Percentiles rank a stretch among this genome's conserved stretches.
Conservation (phyloP, 2,113 vertebrate genomes). For the Hiodon alosoides region DNA sequence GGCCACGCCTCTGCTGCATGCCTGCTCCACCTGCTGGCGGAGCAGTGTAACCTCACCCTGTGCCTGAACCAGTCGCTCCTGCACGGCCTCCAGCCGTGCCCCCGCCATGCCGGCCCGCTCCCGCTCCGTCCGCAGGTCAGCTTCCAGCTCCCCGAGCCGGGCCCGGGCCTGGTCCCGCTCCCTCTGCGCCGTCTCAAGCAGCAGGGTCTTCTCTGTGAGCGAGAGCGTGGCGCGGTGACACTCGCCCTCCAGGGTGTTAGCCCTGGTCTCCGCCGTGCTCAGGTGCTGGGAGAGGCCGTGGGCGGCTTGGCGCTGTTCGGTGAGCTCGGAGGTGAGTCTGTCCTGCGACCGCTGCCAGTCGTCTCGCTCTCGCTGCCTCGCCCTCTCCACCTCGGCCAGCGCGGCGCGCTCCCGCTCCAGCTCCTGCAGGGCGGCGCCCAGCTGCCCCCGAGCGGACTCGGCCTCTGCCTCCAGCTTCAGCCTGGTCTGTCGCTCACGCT, state of each 20-base stretch:
- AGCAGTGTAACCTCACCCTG: slow-evolving; percentile 81
- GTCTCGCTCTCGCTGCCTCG: slow-evolving; percentile 73
- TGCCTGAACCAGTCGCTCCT: slow-evolving; percentile 77
- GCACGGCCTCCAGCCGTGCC: slow-evolving; percentile 75
- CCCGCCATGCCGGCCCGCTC: slow-evolving; percentile 61
- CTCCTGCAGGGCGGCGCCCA: slow-evolving; percentile 66
- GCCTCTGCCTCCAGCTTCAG: slow-evolving; percentile 71
- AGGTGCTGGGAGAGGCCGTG: slow-evolving; percentile 76
- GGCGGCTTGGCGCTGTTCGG: slow-evolving; percentile 57
- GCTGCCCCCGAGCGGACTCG: slow-evolving; percentile 62
- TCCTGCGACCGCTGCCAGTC: slow-evolving; percentile 73
- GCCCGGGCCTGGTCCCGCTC: slow-evolving; percentile 64
- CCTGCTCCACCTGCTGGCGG: slow-evolving; percentile 80
- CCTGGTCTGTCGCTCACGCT: slow-evolving; percentile 72
- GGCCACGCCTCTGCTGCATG: slow-evolving; percentile 70
- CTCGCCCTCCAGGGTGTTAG: slow-evolving; percentile 76
- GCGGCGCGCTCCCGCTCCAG: slow-evolving; percentile 64
- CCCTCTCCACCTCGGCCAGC: slow-evolving; percentile 63
- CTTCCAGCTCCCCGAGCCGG: slow-evolving; percentile 68
- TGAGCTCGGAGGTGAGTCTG: slow-evolving; percentile 64
- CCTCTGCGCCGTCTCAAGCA: slow-evolving; percentile 70
- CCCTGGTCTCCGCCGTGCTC: slow-evolving; percentile 63
- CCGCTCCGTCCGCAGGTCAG: slow-evolving; percentile 61
- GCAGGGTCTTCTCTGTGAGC: slow-evolving; percentile 70
- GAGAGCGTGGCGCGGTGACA: slow-evolving; percentile 66